phyloP scores from a whole-genome alignment of 2,113 vertebrate species.

The Centrocercus urophasianus region DNA sequence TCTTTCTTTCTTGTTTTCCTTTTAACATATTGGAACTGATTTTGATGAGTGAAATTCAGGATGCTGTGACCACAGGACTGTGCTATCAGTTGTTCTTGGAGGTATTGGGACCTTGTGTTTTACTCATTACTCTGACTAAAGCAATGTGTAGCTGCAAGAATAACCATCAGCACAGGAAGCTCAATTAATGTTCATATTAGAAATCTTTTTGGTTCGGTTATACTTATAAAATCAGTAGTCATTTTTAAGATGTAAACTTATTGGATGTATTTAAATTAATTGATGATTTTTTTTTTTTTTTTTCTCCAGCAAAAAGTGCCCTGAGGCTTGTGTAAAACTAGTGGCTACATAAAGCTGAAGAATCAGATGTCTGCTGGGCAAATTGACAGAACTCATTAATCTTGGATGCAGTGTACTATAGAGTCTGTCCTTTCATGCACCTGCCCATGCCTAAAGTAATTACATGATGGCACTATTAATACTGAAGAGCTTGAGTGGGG shows the following conservation, averaged over 20 bases:
- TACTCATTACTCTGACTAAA: constrained; percentile 55
- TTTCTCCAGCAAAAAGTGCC: constrained; percentile 57
- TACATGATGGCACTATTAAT: constrained; percentile 88
- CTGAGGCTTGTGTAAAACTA: constrained; percentile 77
- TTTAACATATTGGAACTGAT: constrained; percentile 11
- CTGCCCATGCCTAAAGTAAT: constrained; percentile 86
- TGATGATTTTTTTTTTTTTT: constrained; percentile 72
- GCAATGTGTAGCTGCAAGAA: constrained; percentile 39
- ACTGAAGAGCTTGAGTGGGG: constrained; percentile 80
- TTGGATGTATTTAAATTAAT: constrained; percentile 76
- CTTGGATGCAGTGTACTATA: constrained; percentile 80
- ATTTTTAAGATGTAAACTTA: constrained; percentile 22
- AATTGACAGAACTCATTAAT: constrained; percentile 91
- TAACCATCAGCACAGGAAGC: constrained; percentile 3
- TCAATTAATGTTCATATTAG: constrained; percentile 40
- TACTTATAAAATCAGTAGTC: constrained; percentile 51
- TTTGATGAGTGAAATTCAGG: constrained; percentile 42
- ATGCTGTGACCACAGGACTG: constrained; percentile 3
- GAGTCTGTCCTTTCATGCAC: constrained; percentile 85
- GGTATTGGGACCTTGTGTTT: constrained; percentile 9
- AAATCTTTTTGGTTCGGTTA: constrained; percentile 29
- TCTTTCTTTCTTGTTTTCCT: not conserved
- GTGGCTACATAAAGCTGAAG: constrained; percentile 79
- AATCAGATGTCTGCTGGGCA: constrained; percentile 86
- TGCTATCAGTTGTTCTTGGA: constrained; percentile 4